Conservation (phyloP, 2,797 vertebrate genomes). For the Sebastes miniatus region DNA sequence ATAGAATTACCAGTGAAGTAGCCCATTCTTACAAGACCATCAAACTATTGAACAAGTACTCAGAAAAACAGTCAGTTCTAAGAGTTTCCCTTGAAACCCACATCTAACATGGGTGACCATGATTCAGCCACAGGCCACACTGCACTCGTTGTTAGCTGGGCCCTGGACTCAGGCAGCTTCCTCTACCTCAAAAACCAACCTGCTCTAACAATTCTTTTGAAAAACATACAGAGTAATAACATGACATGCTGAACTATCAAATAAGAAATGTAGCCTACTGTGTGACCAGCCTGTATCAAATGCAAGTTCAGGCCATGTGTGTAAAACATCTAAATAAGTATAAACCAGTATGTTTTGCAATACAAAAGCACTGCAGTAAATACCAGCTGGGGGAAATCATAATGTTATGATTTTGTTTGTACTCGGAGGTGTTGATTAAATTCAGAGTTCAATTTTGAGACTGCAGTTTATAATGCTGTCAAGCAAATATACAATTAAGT, state of each 20-base stretch:
- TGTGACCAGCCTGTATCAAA: constrained; percentile 3
- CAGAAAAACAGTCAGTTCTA: constrained; percentile 15
- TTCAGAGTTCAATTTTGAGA: background rate
- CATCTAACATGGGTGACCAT: constrained; percentile 45
- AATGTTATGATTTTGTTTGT: background rate
- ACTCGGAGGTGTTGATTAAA: background rate
- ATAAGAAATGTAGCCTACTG: background rate
- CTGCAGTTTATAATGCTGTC: background rate
- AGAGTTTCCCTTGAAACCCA: constrained; percentile 32
- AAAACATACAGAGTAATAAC: constrained; percentile 8
- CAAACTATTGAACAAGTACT: background rate
- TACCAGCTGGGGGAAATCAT: background rate
- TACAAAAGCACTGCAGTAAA: background rate
- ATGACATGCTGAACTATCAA: background rate
- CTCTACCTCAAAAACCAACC: constrained; percentile 47
- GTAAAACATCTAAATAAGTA: background rate
- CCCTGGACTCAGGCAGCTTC: constrained; percentile 20
- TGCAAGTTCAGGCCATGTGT: background rate
- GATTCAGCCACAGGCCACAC: constrained; percentile 48
- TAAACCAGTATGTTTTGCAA: background rate
- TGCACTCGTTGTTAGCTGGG: constrained; percentile 6
- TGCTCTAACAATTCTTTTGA: constrained; percentile 16
- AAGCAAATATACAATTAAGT: background rate
- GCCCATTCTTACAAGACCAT: background rate
- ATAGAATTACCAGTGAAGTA: background rate